Conservation (phyloP, 2,113 vertebrate genomes). For the Turnix velox region DNA sequence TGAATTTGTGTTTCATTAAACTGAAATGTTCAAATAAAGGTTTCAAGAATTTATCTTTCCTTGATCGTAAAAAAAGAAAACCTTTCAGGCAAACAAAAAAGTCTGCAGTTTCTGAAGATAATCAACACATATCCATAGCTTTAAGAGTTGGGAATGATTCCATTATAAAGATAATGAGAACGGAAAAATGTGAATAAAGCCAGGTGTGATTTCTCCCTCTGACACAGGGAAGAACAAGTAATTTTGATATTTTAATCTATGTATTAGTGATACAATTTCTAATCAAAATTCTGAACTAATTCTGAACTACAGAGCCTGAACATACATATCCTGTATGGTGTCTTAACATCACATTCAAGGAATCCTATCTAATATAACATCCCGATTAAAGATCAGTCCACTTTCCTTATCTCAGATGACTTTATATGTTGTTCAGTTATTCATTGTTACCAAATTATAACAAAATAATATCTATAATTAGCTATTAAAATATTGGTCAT, state of each 20-base stretch:
- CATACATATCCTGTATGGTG: too few relatives aligned
- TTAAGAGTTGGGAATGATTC: background rate
- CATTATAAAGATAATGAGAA: background rate
- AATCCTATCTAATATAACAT: background rate
- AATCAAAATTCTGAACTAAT: background rate
- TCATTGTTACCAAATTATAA: background rate
- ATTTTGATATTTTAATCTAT: background rate
- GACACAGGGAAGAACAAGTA: background rate
- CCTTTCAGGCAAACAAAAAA: background rate
- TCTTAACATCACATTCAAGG: background rate
- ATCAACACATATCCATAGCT: background rate
- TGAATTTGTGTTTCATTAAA: background rate
- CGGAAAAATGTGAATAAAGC: background rate
- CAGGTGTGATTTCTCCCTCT: background rate
- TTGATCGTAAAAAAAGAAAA: background rate
- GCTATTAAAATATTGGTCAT: too few relatives aligned
- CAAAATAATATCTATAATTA: background rate
- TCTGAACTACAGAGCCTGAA: background rate
- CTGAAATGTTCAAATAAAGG: background rate
- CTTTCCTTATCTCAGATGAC: background rate
- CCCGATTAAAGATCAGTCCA: background rate
- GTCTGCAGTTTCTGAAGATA: background rate
- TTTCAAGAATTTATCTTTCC: background rate
- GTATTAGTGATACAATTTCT: background rate
- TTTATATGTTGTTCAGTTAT: background rate